These are phyloP conservation scores for Premnoplex brunnescens DNA, from an alignment of 2,797 vertebrate genomes.

Conservation along the genomic window DNA sequence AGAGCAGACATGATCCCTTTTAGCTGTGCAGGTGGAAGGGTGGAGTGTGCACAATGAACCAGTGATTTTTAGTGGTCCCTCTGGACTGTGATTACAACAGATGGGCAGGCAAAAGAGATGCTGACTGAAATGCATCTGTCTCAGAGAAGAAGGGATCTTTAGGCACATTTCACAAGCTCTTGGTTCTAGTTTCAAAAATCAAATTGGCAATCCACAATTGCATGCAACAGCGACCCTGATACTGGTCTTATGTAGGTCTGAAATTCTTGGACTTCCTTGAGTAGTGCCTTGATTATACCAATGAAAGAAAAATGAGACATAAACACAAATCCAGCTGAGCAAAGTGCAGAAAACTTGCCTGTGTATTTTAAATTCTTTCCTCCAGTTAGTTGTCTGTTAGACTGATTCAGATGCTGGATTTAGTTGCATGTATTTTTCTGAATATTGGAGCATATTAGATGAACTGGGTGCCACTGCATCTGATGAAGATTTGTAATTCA, in stretches of 20 bases:
- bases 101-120: conserved; percentile 4
- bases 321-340: background rate
- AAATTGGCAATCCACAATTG: background rate
- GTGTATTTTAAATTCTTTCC: background rate
- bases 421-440: background rate
- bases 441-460: background rate
- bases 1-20: background rate
- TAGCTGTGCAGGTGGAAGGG: background rate
- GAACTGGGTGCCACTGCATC: background rate
- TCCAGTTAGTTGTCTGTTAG: background rate
- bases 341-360: background rate
- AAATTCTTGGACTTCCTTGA: background rate
- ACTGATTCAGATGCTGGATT: background rate
- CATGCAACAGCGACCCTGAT: background rate
- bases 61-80: conserved; percentile 20
- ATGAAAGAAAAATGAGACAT: background rate
- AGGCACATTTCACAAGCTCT: background rate
- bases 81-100: background rate
- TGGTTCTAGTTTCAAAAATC: background rate
- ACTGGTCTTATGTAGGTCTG: background rate
- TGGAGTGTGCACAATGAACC: background rate
- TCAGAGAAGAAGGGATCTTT: background rate
- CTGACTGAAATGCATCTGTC: background rate
- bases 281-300: background rate
- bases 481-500: background rate